These are phyloP conservation scores for Drosophila murphyi DNA, from an alignment of 1,140 invertebrate genomes.

Conservation along the genomic window DNA sequence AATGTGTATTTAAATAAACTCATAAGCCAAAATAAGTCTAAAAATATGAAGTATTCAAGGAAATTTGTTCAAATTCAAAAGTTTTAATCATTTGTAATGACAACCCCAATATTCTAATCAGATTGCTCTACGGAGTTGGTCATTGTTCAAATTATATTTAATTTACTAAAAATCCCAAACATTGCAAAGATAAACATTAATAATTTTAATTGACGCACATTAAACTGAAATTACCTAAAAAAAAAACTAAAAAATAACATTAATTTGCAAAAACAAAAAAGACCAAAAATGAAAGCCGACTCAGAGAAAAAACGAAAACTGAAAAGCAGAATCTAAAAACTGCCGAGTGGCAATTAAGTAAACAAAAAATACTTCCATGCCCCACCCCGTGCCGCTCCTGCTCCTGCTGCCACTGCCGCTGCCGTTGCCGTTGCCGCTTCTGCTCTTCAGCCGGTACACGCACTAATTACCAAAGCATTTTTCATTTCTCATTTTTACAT, in stretches of 20 bases:
- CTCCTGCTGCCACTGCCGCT: neutral
- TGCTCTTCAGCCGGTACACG: slow-evolving; percentile 56
- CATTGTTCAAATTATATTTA: slow-evolving; percentile 69
- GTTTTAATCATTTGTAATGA: neutral
- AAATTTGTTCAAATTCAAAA: slow-evolving; percentile 1
- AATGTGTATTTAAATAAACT: neutral
- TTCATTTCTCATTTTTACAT: slow-evolving; percentile 51
- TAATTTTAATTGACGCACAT: slow-evolving; percentile 80
- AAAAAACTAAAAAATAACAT: slow-evolving; percentile 35
- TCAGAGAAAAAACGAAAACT: slow-evolving; percentile 15
- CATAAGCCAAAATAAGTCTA: neutral
- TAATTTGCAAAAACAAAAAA: slow-evolving; percentile 65
- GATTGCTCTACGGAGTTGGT: slow-evolving; percentile 32
- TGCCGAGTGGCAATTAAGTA: slow-evolving; percentile 53
- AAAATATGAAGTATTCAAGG: neutral
- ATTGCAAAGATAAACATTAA: slow-evolving; percentile 65
- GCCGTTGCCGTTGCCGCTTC: neutral
- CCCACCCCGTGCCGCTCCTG: neutral
- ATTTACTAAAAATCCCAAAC: slow-evolving; percentile 55
- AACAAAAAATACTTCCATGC: slow-evolving; percentile 4
- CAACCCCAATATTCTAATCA: slow-evolving; percentile 16
- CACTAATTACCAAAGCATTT: slow-evolving; percentile 78
- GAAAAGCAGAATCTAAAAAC: slow-evolving; percentile 19
- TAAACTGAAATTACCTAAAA: slow-evolving; percentile 72
- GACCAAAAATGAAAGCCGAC: slow-evolving; percentile 59